These are phyloP conservation scores for Polydrusus tereticollis DNA, from an alignment of 2,888 invertebrate species.

Conservation along the genomic window DNA sequence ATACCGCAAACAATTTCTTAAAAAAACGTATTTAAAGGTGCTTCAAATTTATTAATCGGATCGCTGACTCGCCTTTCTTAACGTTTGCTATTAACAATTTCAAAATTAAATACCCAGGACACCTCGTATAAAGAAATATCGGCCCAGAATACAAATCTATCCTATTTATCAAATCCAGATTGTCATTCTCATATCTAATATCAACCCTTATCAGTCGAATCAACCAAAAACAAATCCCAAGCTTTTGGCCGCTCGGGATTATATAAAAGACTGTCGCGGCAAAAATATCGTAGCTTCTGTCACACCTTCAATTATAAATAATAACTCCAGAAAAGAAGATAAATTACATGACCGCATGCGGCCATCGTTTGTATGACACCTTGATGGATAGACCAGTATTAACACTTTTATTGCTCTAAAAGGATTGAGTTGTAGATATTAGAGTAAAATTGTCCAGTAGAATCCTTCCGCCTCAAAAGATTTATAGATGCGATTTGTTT, in stretches of 20 bases:
- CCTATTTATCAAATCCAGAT: not conserved
- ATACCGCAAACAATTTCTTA: no score
- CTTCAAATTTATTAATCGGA: no score
- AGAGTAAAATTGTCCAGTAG: no score
- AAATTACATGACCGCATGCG: conserved; percentile 26
- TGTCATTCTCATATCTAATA: not conserved
- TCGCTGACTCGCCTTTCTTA: no score
- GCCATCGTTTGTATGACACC: conserved; percentile 30
- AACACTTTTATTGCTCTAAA: conserved; percentile 34
- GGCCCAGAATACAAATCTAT: no score
- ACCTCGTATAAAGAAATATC: no score
- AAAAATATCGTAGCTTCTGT: conserved; percentile 11
- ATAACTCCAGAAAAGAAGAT: conserved; percentile 37
- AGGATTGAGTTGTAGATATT: conserved; percentile 25
- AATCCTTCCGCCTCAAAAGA: no score
- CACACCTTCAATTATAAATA: conserved; percentile 34
- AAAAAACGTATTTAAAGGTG: no score
- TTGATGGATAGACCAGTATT: conserved; percentile 38
- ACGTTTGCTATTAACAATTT: no score
- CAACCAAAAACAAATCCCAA: not conserved
- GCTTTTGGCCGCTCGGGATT: not conserved
- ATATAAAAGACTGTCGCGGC: conserved; percentile 14
- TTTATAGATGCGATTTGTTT: no score
- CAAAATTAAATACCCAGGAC: no score
- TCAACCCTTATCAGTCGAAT: not conserved